Percentiles rank a stretch among this genome's conserved stretches.
phyloP scores from a whole-genome alignment of 2,113 vertebrate genomes.

The Meles meles region DNA sequence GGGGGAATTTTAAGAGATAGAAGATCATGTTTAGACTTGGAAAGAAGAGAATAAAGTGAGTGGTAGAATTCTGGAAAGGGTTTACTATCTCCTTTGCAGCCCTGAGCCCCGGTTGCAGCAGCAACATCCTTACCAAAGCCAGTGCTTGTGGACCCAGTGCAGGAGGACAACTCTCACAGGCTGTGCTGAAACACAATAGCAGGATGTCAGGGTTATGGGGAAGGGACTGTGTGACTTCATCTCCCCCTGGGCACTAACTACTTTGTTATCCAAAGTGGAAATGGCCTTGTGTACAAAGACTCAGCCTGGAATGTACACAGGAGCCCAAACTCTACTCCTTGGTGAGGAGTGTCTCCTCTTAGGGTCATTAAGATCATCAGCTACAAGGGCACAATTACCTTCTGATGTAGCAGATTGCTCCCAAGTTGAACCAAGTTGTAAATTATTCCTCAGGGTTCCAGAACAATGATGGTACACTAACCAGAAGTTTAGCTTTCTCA shows the following conservation, averaged over 20 bases:
- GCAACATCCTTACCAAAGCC: neutral
- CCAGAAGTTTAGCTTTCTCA: neutral
- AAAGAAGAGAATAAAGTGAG: neutral
- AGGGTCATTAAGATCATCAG: neutral
- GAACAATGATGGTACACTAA: neutral
- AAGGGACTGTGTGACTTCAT: neutral
- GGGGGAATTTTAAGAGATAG: neutral
- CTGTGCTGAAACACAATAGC: neutral
- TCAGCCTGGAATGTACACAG: neutral
- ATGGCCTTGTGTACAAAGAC: neutral
- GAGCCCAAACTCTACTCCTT: neutral
- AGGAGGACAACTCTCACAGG: fast-evolving
- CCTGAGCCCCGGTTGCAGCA: neutral
- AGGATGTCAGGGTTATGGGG: neutral
- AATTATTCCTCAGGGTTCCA: neutral
- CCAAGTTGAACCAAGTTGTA: neutral
- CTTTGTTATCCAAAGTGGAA: neutral
- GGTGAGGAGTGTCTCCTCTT: neutral
- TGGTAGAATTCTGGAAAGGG: neutral
- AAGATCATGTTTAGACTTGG: neutral
- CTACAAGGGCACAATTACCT: neutral
- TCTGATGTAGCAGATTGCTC: neutral
- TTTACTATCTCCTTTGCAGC: neutral
- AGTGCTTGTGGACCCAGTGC: neutral
- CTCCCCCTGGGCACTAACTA: neutral